Conservation (phyloP, 2,113 vertebrate species). For the Puntigrus tetrazona region DNA sequence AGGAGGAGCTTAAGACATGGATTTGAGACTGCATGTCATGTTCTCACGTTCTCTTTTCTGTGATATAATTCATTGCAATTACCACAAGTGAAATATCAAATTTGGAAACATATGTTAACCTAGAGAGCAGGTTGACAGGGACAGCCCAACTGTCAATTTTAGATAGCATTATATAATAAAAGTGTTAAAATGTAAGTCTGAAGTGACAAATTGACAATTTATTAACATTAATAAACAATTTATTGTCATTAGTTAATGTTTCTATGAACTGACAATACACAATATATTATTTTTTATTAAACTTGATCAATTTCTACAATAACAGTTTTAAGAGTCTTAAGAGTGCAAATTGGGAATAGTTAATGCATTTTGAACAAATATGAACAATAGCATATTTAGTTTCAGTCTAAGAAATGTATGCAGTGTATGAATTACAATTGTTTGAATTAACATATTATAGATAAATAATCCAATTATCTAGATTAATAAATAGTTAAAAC, state of each 20-base stretch:
- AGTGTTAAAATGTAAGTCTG: background rate
- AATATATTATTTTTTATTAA: background rate
- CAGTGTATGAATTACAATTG: background rate
- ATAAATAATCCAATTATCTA: no score
- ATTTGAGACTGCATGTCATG: constrained; percentile 66
- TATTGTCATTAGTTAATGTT: background rate
- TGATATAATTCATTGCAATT: background rate
- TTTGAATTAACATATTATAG: background rate
- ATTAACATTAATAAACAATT: background rate
- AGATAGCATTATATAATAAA: background rate
- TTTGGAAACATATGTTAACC: background rate
- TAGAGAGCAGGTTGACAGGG: background rate
- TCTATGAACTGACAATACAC: background rate
- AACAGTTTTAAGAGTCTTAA: background rate
- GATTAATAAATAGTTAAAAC: background rate
- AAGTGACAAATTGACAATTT: background rate
- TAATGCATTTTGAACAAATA: background rate
- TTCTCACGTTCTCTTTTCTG: constrained; percentile 49
- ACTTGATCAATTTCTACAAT: background rate
- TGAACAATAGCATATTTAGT: background rate
- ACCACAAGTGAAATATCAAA: background rate
- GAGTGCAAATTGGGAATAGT: background rate
- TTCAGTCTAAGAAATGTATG: background rate
- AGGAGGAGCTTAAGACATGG: constrained; percentile 69
- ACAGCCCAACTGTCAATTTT: background rate